phyloP scores from a whole-genome alignment of 2,888 invertebrate genomes.

The Rhaphigaster nebulosa region DNA sequence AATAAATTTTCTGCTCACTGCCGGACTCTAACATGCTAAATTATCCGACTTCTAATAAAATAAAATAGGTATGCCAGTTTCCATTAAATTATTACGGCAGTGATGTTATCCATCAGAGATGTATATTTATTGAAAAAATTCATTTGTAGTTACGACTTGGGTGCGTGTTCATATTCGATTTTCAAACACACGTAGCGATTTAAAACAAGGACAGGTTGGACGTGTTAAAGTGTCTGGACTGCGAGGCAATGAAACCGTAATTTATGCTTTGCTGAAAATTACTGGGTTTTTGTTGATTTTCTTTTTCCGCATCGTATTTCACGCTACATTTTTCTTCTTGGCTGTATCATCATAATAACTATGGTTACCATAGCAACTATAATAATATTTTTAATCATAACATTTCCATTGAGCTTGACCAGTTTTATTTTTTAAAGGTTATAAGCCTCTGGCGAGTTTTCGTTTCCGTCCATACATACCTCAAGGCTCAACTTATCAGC shows the following conservation, averaged over 20 bases:
- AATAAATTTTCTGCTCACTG: too few species aligned
- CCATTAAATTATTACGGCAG: too few species aligned
- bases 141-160: background rate
- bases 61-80: too few species aligned
- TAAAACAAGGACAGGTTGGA: background rate
- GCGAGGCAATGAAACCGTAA: background rate
- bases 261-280: background rate
- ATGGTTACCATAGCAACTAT: background rate
- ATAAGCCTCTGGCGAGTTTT: background rate
- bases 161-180: background rate
- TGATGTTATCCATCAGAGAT: too few species aligned
- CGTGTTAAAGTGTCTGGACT: background rate
- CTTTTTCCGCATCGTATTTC: background rate
- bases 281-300: constrained; percentile 19
- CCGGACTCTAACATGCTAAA: too few species aligned
- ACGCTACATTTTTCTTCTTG: background rate
- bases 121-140: background rate
- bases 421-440: background rate
- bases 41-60: too few species aligned
- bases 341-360: background rate
- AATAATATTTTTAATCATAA: background rate
- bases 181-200: background rate
- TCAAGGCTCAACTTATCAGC: background rate
- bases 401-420: background rate
- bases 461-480: background rate